Evolutionary conservation across 2,888 invertebrate species (phyloP).

Genomic region (Cheilosia grossa): DNA sequence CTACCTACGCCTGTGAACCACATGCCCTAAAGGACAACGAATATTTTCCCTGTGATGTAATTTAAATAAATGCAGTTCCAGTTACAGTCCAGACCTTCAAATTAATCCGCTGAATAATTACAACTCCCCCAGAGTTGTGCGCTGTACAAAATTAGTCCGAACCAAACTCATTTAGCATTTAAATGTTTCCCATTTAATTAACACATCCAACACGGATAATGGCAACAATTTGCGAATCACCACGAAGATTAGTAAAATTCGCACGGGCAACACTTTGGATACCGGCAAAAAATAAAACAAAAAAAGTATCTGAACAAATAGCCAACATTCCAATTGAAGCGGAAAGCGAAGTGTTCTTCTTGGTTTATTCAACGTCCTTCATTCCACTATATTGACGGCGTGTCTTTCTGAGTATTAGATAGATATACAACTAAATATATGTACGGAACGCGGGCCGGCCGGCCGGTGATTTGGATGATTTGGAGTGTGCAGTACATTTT

Average conservation of each 20-base stretch:
- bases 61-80: too few relatives aligned
- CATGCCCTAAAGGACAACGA: too few relatives aligned
- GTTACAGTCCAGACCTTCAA: too few relatives aligned
- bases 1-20: too few relatives aligned
- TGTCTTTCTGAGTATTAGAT: not conserved
- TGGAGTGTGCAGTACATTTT: constrained; percentile 50
- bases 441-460: not conserved
- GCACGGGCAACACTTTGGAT: constrained; percentile 34
- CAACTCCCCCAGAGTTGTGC: not conserved
- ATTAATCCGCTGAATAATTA: not conserved
- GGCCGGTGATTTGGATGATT: constrained; percentile 30
- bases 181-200: constrained; percentile 65
- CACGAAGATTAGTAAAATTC: constrained; percentile 62
- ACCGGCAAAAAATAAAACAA: constrained; percentile 2
- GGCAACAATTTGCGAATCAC: constrained; percentile 66
- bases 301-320: constrained; percentile 25
- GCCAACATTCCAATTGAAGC: constrained; percentile 65
- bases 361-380: constrained; percentile 40
- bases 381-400: constrained; percentile 13
- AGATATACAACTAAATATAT: constrained; percentile 6
- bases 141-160: not conserved
- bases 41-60: too few relatives aligned
- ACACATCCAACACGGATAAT: constrained; percentile 62
- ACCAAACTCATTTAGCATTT: constrained; percentile 10
- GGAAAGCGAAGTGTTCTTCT: constrained; percentile 34